Conservation (phyloP, 2,113 vertebrate genomes). For the Tenebrosternarchus preto region DNA sequence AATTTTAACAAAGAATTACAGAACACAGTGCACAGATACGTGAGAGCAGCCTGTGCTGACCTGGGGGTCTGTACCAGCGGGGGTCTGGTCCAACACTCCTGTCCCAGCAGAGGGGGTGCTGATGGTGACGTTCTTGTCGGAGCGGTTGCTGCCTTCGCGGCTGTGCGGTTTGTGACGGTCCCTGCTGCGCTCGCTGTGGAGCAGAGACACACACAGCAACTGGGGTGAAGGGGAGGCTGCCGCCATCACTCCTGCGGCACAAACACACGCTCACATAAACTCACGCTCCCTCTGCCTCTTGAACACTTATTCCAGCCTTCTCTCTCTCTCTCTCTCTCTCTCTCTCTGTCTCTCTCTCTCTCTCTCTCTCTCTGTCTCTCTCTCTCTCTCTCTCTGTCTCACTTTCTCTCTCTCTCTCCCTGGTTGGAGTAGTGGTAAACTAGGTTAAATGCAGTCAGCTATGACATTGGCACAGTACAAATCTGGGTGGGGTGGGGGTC, state of each 20-base stretch:
- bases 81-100: slow-evolving; percentile 79
- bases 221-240: slow-evolving; percentile 30
- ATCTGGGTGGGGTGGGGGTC: too few species aligned
- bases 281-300: slow-evolving; percentile 1
- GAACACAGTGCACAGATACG: neutral
- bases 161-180: slow-evolving; percentile 89
- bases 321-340: neutral
- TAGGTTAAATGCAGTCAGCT: too few species aligned
- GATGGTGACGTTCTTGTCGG: slow-evolving; percentile 93
- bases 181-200: slow-evolving; percentile 81
- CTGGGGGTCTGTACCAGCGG: slow-evolving; percentile 77
- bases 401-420: neutral
- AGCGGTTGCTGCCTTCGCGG: slow-evolving; percentile 86
- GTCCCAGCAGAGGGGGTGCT: slow-evolving; percentile 86
- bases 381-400: neutral
- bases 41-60: slow-evolving; percentile 63
- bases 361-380: neutral
- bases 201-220: slow-evolving; percentile 35
- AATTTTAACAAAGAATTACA: too few species aligned
- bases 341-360: neutral
- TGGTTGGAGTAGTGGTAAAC: too few species aligned
- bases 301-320: neutral
- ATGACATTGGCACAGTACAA: too few species aligned
- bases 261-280: neutral
- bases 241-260: slow-evolving; percentile 12